Evolutionary conservation across 2,888 invertebrate genomes (phyloP), one percentile per base, ranked within the genome.

Genomic region (Rotaria macrura): DNA sequence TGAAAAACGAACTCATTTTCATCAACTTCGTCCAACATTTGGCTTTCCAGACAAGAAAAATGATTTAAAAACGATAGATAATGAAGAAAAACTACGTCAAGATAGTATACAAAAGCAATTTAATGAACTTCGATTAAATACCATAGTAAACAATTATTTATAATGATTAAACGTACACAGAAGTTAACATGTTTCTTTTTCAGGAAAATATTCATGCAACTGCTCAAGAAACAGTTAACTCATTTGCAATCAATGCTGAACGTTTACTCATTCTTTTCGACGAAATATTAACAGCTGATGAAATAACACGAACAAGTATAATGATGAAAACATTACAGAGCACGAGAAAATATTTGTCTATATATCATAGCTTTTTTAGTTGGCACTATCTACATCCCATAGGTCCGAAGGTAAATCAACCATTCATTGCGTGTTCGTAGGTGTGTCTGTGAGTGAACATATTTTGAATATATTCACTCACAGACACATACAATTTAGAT

Each of bases 291-390:
- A 89, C 89, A 2, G 88, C 90, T 17, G 90, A 90, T 87, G 91
- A 91, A 85, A 88, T 90, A 17, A 88, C 88, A 47, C 89, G 88
- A 88, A 90, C 90, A 88, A 88, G 90, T 90, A 89, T 25, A 9
- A 29, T 29, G 25, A 65, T 34, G 83, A 38, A 54, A n/a, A 14
- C 23, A 29, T 3, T 43, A 2, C 9, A 17, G 9, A 47, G 47
- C 14, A 9, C n/a, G n/a, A n/a, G n/a, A n/a, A n/a, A n/a, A n/a
- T n/a, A n/a, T n/a, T n/a, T n/a, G n/a, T n/a, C n/a, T n/a, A n/a
- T n/a, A n/a, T n/a, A n/a, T n/a, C n/a, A n/a, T n/a, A n/a, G n/a
- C n/a, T n/a, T n/a, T n/a, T n/a, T n/a, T n/a, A n/a, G n/a, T n/a
- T n/a, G n/a, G n/a, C n/a, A n/a, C n/a, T n/a, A n/a, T n/a, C n/a